Evolutionary conservation across 2,113 vertebrate species (phyloP).

Genomic region (Rafetus swinhoei): DNA sequence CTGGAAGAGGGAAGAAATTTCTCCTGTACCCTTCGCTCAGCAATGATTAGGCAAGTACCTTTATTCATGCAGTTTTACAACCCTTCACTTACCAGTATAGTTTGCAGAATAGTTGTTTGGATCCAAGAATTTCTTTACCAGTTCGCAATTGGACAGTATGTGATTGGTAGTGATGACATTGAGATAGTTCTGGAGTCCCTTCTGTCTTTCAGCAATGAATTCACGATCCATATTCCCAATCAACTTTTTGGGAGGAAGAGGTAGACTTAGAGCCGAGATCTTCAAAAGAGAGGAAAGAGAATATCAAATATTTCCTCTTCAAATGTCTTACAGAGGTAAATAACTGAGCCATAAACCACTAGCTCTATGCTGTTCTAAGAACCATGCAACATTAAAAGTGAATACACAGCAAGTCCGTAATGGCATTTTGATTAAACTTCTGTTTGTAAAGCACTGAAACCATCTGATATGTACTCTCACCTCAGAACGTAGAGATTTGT

Average conservation of each 20-base stretch:
- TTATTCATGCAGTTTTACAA: not conserved
- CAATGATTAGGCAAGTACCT: not conserved
- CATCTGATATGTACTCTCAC: not conserved
- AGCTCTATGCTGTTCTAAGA: not conserved
- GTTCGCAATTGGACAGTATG: conserved; percentile 88
- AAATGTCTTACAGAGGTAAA: not conserved
- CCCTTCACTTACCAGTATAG: conserved; percentile 87
- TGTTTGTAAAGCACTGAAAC: not conserved
- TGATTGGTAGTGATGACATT: conserved; percentile 94
- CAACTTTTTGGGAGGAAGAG: conserved; percentile 96
- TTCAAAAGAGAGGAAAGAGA: conserved; percentile 71
- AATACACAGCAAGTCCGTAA: not conserved
- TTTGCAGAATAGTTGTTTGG: conserved; percentile 94
- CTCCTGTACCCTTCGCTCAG: not conserved
- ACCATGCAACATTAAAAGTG: not conserved
- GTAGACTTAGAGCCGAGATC: conserved; percentile 92
- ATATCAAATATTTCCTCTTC: not conserved
- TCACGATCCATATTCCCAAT: conserved; percentile 98
- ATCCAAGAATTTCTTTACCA: conserved; percentile 95
- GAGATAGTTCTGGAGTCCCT: conserved; percentile 93
- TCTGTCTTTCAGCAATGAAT: conserved; percentile 96
- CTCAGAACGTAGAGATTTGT: not conserved
- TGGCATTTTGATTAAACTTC: not conserved
- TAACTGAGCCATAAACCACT: not conserved
- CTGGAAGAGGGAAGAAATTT: not conserved